These are phyloP conservation scores for Catostomus latipinnis DNA, from an alignment of 2,797 vertebrate genomes.

Conservation along the genomic window DNA sequence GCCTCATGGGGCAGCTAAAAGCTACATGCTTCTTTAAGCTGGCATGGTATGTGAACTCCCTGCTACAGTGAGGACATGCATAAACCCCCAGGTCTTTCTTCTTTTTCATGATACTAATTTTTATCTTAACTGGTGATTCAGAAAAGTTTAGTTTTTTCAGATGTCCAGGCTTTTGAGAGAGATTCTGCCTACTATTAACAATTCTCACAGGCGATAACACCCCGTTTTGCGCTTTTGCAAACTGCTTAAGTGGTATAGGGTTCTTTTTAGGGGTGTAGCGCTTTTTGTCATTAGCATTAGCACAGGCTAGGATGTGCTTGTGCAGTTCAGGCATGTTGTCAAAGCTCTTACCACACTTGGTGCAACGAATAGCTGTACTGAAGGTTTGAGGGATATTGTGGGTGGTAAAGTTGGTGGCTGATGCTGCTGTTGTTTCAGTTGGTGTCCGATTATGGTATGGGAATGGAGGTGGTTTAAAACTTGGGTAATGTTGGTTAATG, in stretches of 20 bases:
- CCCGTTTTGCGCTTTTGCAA: conserved; percentile 89
- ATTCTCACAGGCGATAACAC: conserved; percentile 78
- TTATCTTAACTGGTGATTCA: conserved; percentile 88
- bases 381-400: conserved; percentile 99
- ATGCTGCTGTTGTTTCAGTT: conserved; percentile 83
- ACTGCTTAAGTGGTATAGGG: conserved; percentile 92
- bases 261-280: conserved; percentile 97
- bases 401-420: conserved; percentile 96
- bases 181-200: conserved; percentile 80
- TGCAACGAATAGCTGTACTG: conserved; percentile 95
- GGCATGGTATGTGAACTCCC: conserved; percentile 93
- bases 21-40: conserved; percentile 95
- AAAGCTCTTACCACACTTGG: conserved; percentile 97
- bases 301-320: conserved; percentile 94
- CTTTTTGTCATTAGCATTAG: conserved; percentile 95
- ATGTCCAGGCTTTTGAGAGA: conserved; percentile 86
- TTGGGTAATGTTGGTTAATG: conserved; percentile 97
- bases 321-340: conserved; percentile 98
- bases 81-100: conserved; percentile 86
- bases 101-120: conserved; percentile 86
- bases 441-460: conserved; percentile 96
- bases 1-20: conserved; percentile 92
- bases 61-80: conserved; percentile 90
- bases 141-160: conserved; percentile 86
- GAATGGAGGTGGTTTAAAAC: conserved; percentile 97